These are phyloP conservation scores for Orthosia cruda DNA, from an alignment of 2,888 invertebrate genomes.

Conservation along the genomic window DNA sequence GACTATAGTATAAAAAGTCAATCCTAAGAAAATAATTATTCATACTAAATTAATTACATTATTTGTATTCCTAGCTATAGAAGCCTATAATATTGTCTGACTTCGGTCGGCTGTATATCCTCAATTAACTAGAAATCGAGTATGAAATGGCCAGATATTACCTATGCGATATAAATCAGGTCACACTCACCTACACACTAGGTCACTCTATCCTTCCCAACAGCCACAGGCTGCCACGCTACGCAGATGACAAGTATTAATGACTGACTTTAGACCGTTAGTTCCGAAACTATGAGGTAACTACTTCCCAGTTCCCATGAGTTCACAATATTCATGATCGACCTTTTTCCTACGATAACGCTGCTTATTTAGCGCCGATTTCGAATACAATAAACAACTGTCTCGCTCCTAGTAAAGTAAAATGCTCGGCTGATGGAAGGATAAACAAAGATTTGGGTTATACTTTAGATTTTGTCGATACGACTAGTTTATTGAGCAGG, in stretches of 20 bases:
- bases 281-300: slow-evolving; percentile 11
- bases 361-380: not conserved
- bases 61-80: too few relatives aligned
- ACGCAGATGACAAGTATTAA: slow-evolving; percentile 8
- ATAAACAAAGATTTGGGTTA: not conserved
- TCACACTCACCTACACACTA: too few relatives aligned
- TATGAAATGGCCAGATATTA: too few relatives aligned
- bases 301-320: slow-evolving; percentile 16
- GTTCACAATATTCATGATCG: slow-evolving; percentile 29
- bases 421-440: not conserved
- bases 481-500: slow-evolving; percentile 10
- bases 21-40: too few relatives aligned
- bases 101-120: too few relatives aligned
- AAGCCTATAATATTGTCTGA: too few relatives aligned
- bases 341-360: slow-evolving; percentile 8
- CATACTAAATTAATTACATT: too few relatives aligned
- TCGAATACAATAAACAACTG: slow-evolving; percentile 22
- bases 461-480: not conserved
- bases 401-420: too few relatives aligned
- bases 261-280: slow-evolving; percentile 14
- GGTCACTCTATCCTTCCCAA: not conserved
- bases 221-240: slow-evolving; percentile 9
- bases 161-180: too few relatives aligned
- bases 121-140: too few relatives aligned
- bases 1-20: too few relatives aligned